Evolutionary conservation across 1,140 invertebrate genomes (phyloP).

Genomic region (Aphis craccivora): DNA sequence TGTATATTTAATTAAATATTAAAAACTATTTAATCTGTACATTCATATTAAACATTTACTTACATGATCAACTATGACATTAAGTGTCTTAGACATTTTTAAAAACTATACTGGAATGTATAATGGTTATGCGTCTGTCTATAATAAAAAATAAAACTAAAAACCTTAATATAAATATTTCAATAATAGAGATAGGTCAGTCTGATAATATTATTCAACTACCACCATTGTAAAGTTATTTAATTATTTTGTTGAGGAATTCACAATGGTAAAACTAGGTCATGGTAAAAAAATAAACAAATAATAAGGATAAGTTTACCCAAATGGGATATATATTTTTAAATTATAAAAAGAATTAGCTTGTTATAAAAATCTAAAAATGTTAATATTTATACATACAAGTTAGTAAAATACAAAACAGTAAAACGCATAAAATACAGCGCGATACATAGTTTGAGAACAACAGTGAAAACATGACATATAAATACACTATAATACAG

Average conservation of each 20-base stretch:
- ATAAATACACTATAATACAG: not conserved
- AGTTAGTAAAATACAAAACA: not conserved
- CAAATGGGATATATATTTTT: not conserved
- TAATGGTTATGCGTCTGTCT: not conserved
- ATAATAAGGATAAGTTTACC: not conserved
- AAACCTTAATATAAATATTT: not conserved
- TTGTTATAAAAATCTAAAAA: not conserved
- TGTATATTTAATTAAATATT: not conserved
- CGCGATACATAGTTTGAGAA: not conserved
- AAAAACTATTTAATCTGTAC: not conserved
- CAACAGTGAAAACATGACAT: not conserved
- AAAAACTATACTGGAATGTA: not conserved
- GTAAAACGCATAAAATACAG: not conserved
- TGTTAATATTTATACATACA: not conserved
- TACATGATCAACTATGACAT: conserved; percentile 46
- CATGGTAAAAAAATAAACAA: not conserved
- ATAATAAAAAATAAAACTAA: not conserved
- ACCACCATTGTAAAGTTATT: not conserved
- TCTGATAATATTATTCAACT: conserved; percentile 8
- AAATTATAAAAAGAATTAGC: not conserved
- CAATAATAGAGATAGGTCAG: conserved; percentile 11
- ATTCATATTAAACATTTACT: not conserved
- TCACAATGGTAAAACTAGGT: not conserved
- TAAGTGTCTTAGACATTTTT: conserved; percentile 17
- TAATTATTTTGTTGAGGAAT: not conserved